A percentile compares a stretch with the other conserved stretches of the same genome.
Conservation (phyloP, 2,113 vertebrate genomes). For the Myrmecophaga tridactyla region DNA sequence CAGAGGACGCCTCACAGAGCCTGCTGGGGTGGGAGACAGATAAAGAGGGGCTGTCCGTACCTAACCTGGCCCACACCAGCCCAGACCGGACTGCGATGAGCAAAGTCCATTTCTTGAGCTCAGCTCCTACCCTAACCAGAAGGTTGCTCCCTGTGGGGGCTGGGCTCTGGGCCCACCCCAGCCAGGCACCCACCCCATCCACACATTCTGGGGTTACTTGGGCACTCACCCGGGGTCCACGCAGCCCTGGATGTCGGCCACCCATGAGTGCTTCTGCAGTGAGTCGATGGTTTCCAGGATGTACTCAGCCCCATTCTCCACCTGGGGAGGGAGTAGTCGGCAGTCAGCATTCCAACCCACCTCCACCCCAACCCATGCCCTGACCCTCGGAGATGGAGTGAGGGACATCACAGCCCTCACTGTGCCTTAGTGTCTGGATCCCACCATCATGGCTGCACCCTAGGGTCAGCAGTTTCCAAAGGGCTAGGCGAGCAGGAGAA, state of each 20-base stretch:
- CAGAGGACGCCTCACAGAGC: neutral
- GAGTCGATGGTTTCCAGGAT: slow-evolving; percentile 99
- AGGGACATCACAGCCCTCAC: neutral
- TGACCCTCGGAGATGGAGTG: neutral
- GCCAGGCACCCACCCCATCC: rapidly evolving
- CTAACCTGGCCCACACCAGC: neutral
- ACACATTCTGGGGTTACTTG: neutral
- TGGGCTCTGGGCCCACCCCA: neutral
- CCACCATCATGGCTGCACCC: rapidly evolving
- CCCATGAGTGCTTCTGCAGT: slow-evolving; percentile 99
- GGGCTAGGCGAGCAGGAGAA: neutral
- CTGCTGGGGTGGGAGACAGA: neutral
- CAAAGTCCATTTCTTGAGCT: neutral
- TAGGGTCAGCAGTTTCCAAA: neutral
- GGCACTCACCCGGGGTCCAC: slow-evolving; percentile 93
- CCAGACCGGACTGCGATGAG: neutral
- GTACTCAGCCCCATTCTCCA: slow-evolving; percentile 95
- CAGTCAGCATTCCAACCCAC: no score
- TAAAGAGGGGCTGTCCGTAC: neutral
- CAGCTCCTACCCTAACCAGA: neutral
- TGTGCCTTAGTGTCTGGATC: neutral
- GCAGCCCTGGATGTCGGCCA: slow-evolving; percentile 98
- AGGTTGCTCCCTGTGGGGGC: neutral
- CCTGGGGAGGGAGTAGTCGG: slow-evolving; percentile 64
- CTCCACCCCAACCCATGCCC: neutral